phyloP scores from a whole-genome alignment of 2,113 vertebrate genomes.

The Megaceryle maxima region DNA sequence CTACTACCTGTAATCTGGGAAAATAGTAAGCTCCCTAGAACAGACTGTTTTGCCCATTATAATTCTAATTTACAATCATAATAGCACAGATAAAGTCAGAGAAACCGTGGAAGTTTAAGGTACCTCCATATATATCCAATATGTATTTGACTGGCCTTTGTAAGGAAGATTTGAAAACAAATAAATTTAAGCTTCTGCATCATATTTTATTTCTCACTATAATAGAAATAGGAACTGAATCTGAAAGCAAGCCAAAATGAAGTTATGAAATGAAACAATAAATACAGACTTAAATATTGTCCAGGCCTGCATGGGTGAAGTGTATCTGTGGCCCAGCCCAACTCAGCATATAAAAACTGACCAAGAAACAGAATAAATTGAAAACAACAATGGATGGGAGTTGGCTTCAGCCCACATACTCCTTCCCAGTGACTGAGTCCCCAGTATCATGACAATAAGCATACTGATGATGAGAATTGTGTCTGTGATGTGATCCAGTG shows the following conservation, averaged over 20 bases:
- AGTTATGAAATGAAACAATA: not conserved
- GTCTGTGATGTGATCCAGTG: not conserved
- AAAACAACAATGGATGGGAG: not conserved
- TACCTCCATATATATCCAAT: not conserved
- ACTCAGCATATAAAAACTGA: not conserved
- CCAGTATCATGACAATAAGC: rapidly evolving
- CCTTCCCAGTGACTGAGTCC: not conserved
- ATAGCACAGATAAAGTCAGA: not conserved
- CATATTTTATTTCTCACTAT: not conserved
- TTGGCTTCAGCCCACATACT: not conserved
- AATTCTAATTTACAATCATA: not conserved
- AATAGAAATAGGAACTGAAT: not conserved
- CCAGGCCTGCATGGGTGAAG: not conserved
- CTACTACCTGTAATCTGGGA: not conserved
- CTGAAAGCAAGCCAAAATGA: not conserved
- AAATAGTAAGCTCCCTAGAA: not conserved
- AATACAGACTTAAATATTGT: not conserved
- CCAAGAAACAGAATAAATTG: not conserved
- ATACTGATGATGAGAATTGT: not conserved
- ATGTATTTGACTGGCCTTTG: not conserved
- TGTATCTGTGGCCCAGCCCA: not conserved
- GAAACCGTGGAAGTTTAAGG: not conserved
- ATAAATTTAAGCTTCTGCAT: not conserved
- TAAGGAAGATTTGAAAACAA: not conserved
- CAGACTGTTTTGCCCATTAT: not conserved